Base-by-base conservation (phyloP, 2,113 vertebrate species). In the Rhynchomys soricoides region DNA sequence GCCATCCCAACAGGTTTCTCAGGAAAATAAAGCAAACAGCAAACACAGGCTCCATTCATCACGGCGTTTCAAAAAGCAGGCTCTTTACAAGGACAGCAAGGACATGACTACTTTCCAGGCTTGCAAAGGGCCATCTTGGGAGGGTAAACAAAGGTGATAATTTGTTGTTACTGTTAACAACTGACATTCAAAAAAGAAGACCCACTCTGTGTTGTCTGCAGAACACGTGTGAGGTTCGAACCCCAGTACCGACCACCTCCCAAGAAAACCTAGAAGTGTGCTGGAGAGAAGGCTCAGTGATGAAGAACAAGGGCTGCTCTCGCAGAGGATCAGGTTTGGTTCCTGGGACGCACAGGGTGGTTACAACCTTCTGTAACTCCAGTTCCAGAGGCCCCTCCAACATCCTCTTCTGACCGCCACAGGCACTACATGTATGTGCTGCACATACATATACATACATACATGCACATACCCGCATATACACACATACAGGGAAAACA, bases 11-110 rank as follows among this genome's bases (percentile, higher is more conserved):
- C 55, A 37, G 40, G 45, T 7, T 86, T 66, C 40, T 62, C 55
- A 68, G 74, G 31, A 89, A 91, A 93, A 64, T 43, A 87, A 96
- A 94, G 89, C 55, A 43, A 89, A 73, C 1, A 64, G 43, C 37
- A 83, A 26, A 37, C 43, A 24, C 66, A 57, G 85, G 55, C 15
- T 37, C 37, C 70, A 75, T 68, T 64, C 26, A 70, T 17, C 17
- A 21, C 12, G 11, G 45, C 45, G 31, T 77, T 91, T 66, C 8
- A 45, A 59, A 26, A 40, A 40, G 71, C 86, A 92, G 55, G n/a
- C 3, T 5, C 78, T 91, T 86, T 88, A 86, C 71, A 66, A 66
- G 73, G 24, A 79, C 91, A 85, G 70, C 55, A 66, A 66, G 73
- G 24, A 79, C 91, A 85, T 57, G 43, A 75, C n/a, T 34, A 68